Conservation (phyloP, 2,888 invertebrate species). For the Clitarchus hookeri region DNA sequence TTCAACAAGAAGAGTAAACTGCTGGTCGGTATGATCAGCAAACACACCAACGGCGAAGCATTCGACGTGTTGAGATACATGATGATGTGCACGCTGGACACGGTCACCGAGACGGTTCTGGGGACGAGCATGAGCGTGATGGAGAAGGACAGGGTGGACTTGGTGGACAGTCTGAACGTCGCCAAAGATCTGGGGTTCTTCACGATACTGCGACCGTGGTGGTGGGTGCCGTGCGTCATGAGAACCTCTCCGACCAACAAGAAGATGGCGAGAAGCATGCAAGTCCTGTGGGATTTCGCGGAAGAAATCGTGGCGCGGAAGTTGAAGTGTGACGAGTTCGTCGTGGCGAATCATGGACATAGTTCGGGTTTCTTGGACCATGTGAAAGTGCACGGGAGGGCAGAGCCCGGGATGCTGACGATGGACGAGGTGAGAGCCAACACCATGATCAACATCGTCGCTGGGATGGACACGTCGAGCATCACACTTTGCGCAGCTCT, state of each 20-base stretch:
- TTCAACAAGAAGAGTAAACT: background rate
- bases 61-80: background rate
- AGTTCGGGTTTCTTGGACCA: background rate
- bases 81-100: background rate
- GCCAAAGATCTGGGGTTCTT: background rate
- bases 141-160: background rate
- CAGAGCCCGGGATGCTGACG: background rate
- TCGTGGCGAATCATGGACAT: background rate
- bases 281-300: background rate
- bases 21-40: background rate
- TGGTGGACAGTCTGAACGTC: background rate
- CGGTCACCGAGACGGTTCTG: background rate
- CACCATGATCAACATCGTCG: background rate
- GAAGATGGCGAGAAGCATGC: background rate
- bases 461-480: background rate
- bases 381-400: background rate
- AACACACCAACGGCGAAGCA: background rate
- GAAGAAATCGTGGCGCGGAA: background rate
- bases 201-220: background rate
- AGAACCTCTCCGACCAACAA: background rate
- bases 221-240: background rate
- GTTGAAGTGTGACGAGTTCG: too few species aligned
- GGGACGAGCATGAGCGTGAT: background rate
- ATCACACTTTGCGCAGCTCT: background rate
- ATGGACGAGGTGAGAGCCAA: conserved; percentile 8